Conservation (phyloP, 2,797 vertebrate species). For the Falco concolor region DNA sequence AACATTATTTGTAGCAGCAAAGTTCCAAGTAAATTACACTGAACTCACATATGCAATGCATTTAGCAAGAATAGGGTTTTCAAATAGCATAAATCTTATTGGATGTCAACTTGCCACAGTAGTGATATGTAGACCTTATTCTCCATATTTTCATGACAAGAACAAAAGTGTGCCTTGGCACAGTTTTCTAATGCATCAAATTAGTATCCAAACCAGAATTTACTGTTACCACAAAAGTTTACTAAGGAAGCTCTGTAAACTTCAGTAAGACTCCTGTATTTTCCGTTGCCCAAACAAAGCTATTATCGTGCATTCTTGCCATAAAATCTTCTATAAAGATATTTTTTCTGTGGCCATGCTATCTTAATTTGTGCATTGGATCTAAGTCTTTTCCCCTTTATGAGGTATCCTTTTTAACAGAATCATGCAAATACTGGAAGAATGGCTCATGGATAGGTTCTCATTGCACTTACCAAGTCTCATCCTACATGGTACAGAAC, state of each 20-base stretch:
- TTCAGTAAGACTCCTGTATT: background rate
- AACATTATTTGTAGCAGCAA: slow-evolving; percentile 56
- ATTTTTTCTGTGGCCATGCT: slow-evolving; percentile 23
- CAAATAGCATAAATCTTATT: slow-evolving; percentile 46
- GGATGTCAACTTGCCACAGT: slow-evolving; percentile 34
- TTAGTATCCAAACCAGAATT: slow-evolving; percentile 34
- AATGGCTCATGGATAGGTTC: slow-evolving; percentile 27
- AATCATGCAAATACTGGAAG: slow-evolving; percentile 45
- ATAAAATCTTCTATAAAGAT: slow-evolving; percentile 35
- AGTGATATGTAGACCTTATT: slow-evolving; percentile 32
- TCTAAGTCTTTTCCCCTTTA: slow-evolving; percentile 37
- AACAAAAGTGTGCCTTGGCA: slow-evolving; percentile 35
- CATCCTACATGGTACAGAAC: background rate
- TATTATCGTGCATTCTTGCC: slow-evolving; percentile 28
- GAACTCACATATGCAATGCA: slow-evolving; percentile 35
- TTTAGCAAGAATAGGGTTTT: slow-evolving; percentile 59
- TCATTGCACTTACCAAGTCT: slow-evolving; percentile 18
- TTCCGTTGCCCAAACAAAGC: background rate
- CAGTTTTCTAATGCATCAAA: slow-evolving; percentile 45
- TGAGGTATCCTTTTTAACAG: slow-evolving; percentile 45
- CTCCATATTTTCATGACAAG: slow-evolving; percentile 57
- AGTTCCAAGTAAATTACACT: slow-evolving; percentile 58
- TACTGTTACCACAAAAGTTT: slow-evolving; percentile 8
- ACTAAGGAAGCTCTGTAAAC: slow-evolving; percentile 5
- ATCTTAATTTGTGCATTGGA: slow-evolving; percentile 54